Base-by-base conservation (phyloP, 1,140 invertebrate species). In the Artemia franciscana region DNA sequence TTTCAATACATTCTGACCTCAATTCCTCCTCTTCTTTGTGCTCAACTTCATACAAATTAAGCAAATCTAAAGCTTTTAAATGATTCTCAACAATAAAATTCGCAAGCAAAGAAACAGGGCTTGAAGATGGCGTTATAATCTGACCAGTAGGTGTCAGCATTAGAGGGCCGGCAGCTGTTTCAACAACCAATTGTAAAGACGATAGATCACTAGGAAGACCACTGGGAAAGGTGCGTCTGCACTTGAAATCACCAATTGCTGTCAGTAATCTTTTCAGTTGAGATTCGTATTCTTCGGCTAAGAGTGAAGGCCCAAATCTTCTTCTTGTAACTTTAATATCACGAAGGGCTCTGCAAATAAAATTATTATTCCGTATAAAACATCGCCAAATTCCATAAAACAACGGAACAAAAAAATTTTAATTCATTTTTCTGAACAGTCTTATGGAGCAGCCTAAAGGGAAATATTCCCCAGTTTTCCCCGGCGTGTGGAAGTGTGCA, bases 121-220 rank as follows among this genome's bases (percentile, higher is more conserved):
- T 91, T 0, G 88, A 88, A 18, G 86, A 84, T 24, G 90, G 90
- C 0, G 88, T 86, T 57, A 92, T 90, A 67, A 93, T 88, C 73
- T 92, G 88, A 23, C 90, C 90, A 30, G 86, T 91, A 1, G 88
- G 88, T 5, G 87, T 89, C n/a, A 93, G 78, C 86, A 91, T 91
- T 51, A 94, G 70, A 0, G 89, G 89, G 2, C 89, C 88, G 18
- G 88, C 84, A 73, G 90, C 88, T 21, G 86, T 84, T 78, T 92
- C 88, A 21, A 92, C 85, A n/a, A 91, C 88, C 57, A 93, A 82
- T 75, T 91, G 84, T 72, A 83, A 85, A 68, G 84, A 73, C 0
- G 77, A 74, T 1, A 92, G 73, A 60, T 77, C 77, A 30, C 78
- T 71, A 0, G 88, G 86, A 57, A 59, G 61, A 21, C 58, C 63